Evolutionary conservation across 2,888 invertebrate species (phyloP), one percentile per base, ranked within the genome.

Genomic region (Tethea ocularis): DNA sequence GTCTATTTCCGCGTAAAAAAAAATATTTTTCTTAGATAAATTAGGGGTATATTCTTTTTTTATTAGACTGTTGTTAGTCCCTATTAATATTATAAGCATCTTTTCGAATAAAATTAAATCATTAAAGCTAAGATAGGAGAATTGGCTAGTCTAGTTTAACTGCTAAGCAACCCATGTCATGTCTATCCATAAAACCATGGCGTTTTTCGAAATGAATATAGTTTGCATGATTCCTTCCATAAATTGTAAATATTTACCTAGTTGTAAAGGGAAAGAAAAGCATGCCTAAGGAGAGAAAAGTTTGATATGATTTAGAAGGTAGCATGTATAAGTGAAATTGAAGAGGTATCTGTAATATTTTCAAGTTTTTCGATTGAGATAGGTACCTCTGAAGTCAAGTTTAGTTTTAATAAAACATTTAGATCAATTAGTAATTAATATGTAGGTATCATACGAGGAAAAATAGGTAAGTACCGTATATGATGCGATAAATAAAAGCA

Each of bases 281-380:
- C 46, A 46, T 46, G 46, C 46, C 20, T n/a, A 10, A 20, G n/a
- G 57, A 33, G n/a, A 58, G 51, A 57, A 46, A 41, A 51, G 62
- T 62, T 62, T 64, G 61, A 54, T 54, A 41, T 46, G 20, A 61
- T 20, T 51, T 59, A 58, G 64, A 74, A 64, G 75, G 75, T 72
- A 78, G 82, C 82, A 82, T 82, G 83, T 75, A 71, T 64, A 64
- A 71, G 68, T 75, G 73, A 69, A 62, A 61, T 61, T 62, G n/a
- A 57, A 61, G 61, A 51, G n/a, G 52, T 29, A 41, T 41, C 41
- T 41, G 41, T 7, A 41, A 41, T 41, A 15, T 41, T n/a, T 7
- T 4, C n/a, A n/a, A 41, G n/a, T 6, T 17, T 46, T 7, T 20
- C 20, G 17, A 10, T 46, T 6, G 20, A 41, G 17, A 41, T 41